A percentile compares a stretch with the other conserved stretches of the same genome.
Evolutionary conservation across 2,797 vertebrate genomes (phyloP).

Genomic region (Pseudochirops cupreus): DNA sequence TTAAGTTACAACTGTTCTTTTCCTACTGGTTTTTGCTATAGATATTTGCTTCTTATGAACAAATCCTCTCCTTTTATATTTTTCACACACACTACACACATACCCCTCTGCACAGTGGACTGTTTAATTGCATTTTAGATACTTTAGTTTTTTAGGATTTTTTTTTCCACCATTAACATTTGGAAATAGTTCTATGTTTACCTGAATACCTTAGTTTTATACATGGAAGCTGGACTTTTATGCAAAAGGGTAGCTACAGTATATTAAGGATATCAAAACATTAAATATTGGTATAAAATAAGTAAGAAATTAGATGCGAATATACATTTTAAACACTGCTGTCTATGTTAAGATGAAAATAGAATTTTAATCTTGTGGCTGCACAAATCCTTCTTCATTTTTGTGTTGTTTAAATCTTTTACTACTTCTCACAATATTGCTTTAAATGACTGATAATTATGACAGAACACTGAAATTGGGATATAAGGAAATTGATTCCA

Average conservation of each 20-base stretch:
- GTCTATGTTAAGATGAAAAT: slow-evolving; percentile 51
- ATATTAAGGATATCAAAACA: neutral
- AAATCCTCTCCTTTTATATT: neutral
- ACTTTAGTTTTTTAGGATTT: neutral
- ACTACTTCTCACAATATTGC: slow-evolving; percentile 38
- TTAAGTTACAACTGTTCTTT: neutral
- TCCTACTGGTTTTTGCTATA: neutral
- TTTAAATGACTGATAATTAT: slow-evolving; percentile 52
- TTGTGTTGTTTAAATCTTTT: slow-evolving; percentile 33
- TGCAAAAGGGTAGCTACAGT: slow-evolving; percentile 17
- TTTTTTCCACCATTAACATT: neutral
- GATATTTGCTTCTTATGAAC: neutral
- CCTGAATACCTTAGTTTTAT: slow-evolving; percentile 12
- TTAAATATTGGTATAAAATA: neutral
- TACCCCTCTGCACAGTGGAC: neutral
- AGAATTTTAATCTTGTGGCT: slow-evolving; percentile 61
- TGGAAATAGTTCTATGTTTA: neutral
- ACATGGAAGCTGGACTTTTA: slow-evolving; percentile 33
- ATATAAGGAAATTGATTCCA: slow-evolving; percentile 22
- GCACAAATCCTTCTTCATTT: neutral
- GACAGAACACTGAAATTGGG: neutral
- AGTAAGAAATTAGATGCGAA: slow-evolving; percentile 52
- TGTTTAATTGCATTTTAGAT: neutral
- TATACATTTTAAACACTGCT: slow-evolving; percentile 27
- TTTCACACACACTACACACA: too few relatives aligned